Evolutionary conservation across 35 echinoderm and acorn worm genomes (phyloP), one percentile per base, ranked within the genome.

Genomic region (Holothuria glaberrima): DNA sequence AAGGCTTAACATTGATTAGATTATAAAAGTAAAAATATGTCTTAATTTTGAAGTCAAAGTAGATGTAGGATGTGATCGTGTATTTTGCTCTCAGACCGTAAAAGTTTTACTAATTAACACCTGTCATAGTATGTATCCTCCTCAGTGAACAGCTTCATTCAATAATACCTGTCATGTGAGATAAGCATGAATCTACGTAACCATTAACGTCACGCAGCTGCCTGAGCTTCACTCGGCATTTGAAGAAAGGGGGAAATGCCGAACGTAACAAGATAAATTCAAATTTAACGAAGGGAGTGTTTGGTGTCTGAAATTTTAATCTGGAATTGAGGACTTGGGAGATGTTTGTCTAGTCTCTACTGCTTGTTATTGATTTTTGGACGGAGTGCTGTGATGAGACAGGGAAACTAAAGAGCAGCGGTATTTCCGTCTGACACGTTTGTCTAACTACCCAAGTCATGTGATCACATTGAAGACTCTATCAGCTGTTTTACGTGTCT

Each of bases 221-320:
- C 21, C 74, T 78, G 31, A 20, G 9, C 20, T 78, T 21, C 50
- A 35, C 41, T 38, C 50, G 74, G 36, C 74, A 48, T 48, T 78
- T 78, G 31, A 36, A 22, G 9, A 75, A 48, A 52, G 69, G 30
- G 74, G 74, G 74, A 78, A 78, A 48, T 78, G 74, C 74, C 10
- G 41, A 48, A 78, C 74, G 74, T 78, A 78, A 78, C 74, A 50
- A 78, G 74, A 78, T 78, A 48, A 78, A 78, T 78, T 78, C 74
- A 78, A 78, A 78, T 78, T 78, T 78, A 78, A 78, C 74, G 38
- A 78, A 78, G 74, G 74, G 74, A 78, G 74, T 78, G 74, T 78
- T 78, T 78, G 74, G 74, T 78, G 74, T 78, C 74, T 78, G 36
- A 78, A 78, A 78, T 78, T 78, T 48, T 78, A 78, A 52, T 78